Evolutionary conservation across 2,888 invertebrate genomes (phyloP).

Genomic region (Lithodes maja): DNA sequence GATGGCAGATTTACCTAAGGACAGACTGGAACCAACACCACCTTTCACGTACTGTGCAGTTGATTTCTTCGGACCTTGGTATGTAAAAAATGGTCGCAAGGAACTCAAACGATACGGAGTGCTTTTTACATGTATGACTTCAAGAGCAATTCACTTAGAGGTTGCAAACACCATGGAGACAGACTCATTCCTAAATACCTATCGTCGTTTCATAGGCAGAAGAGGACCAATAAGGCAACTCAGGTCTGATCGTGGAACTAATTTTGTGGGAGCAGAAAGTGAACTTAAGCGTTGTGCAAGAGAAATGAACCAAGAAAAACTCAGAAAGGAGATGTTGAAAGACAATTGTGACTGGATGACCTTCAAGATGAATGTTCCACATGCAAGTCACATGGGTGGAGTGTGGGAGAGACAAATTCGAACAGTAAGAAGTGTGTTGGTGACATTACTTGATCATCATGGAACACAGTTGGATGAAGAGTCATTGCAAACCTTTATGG

Average conservation of each 20-base stretch:
- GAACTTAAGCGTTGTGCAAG: background rate
- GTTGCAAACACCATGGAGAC: background rate
- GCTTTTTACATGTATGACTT: conserved; percentile 15
- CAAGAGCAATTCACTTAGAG: conserved; percentile 14
- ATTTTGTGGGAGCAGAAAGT: conserved; percentile 29
- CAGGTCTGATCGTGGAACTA: conserved; percentile 31
- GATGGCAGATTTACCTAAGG: background rate
- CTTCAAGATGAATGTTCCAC: conserved; percentile 7
- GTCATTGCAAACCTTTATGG: conserved; percentile 29
- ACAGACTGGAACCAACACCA: background rate
- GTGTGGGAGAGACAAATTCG: conserved; percentile 47
- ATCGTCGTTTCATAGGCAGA: background rate
- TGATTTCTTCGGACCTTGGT: conserved; percentile 38
- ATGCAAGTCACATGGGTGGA: conserved; percentile 35
- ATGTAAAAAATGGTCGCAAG: background rate
- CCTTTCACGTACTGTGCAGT: conserved; percentile 41
- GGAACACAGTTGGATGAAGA: conserved; percentile 34
- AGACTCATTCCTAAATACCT: conserved; percentile 8
- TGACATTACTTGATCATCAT: conserved; percentile 12
- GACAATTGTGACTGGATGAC: conserved; percentile 28
- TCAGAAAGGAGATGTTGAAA: background rate
- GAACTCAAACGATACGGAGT: conserved; percentile 3
- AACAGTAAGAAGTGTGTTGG: conserved; percentile 18
- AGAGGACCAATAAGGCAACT: background rate
- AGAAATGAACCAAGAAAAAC: background rate